Evolutionary conservation across 2,113 vertebrate genomes (phyloP).

Genomic region (Glareola pratincola): DNA sequence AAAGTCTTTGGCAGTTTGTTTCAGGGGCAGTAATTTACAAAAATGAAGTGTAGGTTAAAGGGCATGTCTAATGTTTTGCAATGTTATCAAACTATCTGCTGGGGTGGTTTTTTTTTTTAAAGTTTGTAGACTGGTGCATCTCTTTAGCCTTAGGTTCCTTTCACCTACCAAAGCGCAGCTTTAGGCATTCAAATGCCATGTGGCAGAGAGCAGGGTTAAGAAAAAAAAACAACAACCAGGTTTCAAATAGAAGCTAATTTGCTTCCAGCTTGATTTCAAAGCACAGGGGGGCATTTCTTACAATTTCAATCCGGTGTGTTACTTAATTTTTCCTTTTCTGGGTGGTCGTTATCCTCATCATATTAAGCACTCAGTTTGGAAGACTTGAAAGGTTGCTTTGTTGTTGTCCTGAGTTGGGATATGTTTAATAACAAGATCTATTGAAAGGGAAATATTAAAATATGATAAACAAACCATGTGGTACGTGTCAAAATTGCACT

Average conservation of each 20-base stretch:
- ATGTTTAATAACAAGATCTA: background rate
- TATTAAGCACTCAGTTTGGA: background rate
- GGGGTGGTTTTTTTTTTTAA: background rate
- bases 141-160: background rate
- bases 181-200: background rate
- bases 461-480: accelerated
- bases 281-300: background rate
- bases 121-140: background rate
- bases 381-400: background rate
- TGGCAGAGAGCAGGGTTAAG: background rate
- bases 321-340: no score
- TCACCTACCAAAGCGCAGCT: background rate
- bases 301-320: background rate
- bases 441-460: background rate
- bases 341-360: background rate
- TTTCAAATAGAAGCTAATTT: background rate
- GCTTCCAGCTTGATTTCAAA: background rate
- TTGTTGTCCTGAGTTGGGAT: background rate
- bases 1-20: background rate
- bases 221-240: background rate
- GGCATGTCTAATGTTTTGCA: background rate
- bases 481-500: background rate
- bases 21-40: background rate
- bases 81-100: background rate
- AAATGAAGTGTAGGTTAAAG: background rate